phyloP scores from a whole-genome alignment of 2,797 vertebrate genomes.

The Chrysocyon brachyurus region DNA sequence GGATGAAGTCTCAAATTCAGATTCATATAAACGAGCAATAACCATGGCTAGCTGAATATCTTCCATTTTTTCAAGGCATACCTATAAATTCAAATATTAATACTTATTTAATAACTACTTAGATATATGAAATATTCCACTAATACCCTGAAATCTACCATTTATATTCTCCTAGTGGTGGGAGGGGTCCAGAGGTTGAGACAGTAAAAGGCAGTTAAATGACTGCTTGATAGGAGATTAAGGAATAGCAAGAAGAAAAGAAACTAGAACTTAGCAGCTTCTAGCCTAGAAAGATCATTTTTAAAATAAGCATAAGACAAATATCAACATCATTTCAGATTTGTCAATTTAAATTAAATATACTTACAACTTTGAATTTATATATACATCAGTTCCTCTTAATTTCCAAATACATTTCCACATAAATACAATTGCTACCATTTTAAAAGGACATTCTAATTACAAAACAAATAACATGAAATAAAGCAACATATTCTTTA shows the following conservation, averaged over 20 bases:
- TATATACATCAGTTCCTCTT: neutral
- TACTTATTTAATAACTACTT: slow-evolving; percentile 49
- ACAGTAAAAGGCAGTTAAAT: neutral
- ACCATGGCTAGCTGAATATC: slow-evolving; percentile 98
- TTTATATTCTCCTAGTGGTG: neutral
- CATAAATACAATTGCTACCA: slow-evolving; percentile 12
- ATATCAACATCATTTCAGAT: neutral
- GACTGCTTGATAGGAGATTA: neutral
- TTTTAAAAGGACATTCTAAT: slow-evolving; percentile 50
- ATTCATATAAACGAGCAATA: slow-evolving; percentile 97
- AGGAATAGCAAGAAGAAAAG: slow-evolving; percentile 10
- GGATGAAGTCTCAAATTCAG: slow-evolving; percentile 97
- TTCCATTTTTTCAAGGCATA: slow-evolving; percentile 99
- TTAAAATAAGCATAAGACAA: slow-evolving; percentile 32
- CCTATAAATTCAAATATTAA: slow-evolving; percentile 87
- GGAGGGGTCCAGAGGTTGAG: neutral
- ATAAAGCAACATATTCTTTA: neutral
- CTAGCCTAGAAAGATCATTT: neutral
- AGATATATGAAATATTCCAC: slow-evolving; percentile 25
- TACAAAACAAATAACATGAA: neutral
- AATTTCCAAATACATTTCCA: slow-evolving; percentile 44
- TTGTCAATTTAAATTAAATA: slow-evolving; percentile 55
- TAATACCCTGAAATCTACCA: neutral
- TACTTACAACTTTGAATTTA: neutral
- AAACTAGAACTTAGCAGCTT: neutral